Evolutionary conservation across 2,113 vertebrate species (phyloP).

Genomic region (Rutilus rutilus): DNA sequence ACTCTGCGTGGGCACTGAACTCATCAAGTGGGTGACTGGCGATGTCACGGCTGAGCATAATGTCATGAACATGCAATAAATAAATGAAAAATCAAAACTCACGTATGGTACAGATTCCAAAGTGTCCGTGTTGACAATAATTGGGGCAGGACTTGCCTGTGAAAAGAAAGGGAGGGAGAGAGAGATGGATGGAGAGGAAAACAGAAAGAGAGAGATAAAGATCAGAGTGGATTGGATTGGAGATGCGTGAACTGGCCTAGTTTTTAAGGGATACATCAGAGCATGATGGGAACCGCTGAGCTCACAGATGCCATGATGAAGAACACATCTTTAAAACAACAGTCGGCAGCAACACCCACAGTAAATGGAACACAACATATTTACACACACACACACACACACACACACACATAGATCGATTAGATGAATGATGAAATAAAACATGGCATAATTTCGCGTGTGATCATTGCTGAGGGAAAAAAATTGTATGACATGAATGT

Average conservation of each 20-base stretch:
- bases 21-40: conserved; percentile 3
- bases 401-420: background rate
- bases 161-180: conserved; percentile 49
- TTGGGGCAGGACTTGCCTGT: conserved; percentile 94
- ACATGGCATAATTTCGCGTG: background rate
- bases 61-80: background rate
- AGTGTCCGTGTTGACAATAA: conserved; percentile 97
- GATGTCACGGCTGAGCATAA: background rate
- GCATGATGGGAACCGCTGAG: conserved; percentile 36
- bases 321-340: conserved; percentile 31
- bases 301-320: conserved; percentile 42
- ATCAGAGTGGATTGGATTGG: conserved; percentile 50
- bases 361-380: conserved; percentile 1
- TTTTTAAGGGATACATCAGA: conserved; percentile 58
- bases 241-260: conserved; percentile 56
- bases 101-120: conserved; percentile 95
- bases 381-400: background rate
- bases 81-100: conserved; percentile 72
- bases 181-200: conserved; percentile 48
- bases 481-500: background rate
- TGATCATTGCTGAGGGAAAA: background rate
- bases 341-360: conserved; percentile 6
- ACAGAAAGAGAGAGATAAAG: conserved; percentile 43
- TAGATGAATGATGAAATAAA: background rate
- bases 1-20: background rate